A percentile compares a stretch with the other conserved stretches of the same genome.
phyloP scores from a whole-genome alignment of 92 coral and sea anemone species.

The Virgularia gustaviana region DNA sequence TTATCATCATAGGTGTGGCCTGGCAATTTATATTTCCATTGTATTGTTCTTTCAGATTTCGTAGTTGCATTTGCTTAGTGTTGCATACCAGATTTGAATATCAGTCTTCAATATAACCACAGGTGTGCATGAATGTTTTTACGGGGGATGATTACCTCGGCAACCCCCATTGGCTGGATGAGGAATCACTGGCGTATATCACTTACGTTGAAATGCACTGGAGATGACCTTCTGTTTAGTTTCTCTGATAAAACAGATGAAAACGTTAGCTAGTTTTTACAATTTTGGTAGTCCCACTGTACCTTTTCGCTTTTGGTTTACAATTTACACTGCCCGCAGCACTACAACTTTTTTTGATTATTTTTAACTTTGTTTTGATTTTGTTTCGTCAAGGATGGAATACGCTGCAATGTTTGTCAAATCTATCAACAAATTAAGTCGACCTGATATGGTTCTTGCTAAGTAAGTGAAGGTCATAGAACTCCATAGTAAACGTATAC shows the following conservation, averaged over 20 bases:
- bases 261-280: no score
- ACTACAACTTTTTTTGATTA: not conserved
- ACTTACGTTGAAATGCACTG: no score
- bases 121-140: not conserved
- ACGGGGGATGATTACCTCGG: no score
- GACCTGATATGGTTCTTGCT: constrained; percentile 73
- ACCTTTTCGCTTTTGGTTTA: not conserved
- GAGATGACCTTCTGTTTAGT: not conserved
- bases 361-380: not conserved
- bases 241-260: not conserved
- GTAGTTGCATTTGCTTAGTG: not conserved
- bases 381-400: constrained; percentile 60
- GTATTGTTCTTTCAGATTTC: not conserved
- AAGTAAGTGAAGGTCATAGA: constrained; percentile 47
- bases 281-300: not conserved
- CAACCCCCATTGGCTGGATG: no score
- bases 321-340: no score
- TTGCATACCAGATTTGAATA: not conserved
- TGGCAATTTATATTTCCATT: no score
- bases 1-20: constrained; percentile 71
- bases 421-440: constrained; percentile 75
- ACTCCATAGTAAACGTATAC: not conserved
- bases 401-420: constrained; percentile 69
- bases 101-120: not conserved
- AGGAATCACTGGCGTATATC: no score